A percentile compares a stretch with the other conserved stretches of the same genome.
Conservation (phyloP, 2,888 invertebrate species). For the Loripinus fragilis region DNA sequence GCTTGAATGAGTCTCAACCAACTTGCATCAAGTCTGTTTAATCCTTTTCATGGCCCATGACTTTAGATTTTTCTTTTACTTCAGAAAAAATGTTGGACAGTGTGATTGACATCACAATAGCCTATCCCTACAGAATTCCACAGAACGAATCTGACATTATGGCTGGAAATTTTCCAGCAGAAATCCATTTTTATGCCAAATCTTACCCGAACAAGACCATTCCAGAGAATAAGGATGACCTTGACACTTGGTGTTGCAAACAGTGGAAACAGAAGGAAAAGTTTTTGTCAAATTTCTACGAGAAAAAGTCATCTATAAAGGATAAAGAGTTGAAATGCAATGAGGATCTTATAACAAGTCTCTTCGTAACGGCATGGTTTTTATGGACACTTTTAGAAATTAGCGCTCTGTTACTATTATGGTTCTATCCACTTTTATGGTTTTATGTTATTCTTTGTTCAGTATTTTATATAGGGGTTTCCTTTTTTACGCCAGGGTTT, state of each 20-base stretch:
- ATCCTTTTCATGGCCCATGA: no score
- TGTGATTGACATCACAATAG: slow-evolving; percentile 94
- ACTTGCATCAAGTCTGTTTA: no score
- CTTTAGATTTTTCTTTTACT: slow-evolving; percentile 32
- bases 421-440: slow-evolving; percentile 46
- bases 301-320: slow-evolving; percentile 40
- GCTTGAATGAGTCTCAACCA: no score
- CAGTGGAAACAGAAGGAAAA: slow-evolving; percentile 47
- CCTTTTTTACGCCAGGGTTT: slow-evolving; percentile 50
- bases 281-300: slow-evolving; percentile 48
- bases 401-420: slow-evolving; percentile 41
- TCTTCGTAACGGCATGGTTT: slow-evolving; percentile 48
- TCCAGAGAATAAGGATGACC: slow-evolving; percentile 47
- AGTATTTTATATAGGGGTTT: slow-evolving; percentile 40
- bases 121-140: slow-evolving; percentile 90
- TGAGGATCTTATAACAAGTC: slow-evolving; percentile 44
- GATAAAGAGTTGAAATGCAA: slow-evolving; percentile 23
- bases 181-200: slow-evolving; percentile 90
- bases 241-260: slow-evolving; percentile 48
- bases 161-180: slow-evolving; percentile 89
- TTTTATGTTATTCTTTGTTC: slow-evolving; percentile 52
- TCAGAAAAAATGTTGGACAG: slow-evolving; percentile 88
- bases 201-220: slow-evolving; percentile 36
- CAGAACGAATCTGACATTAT: slow-evolving; percentile 90
- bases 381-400: slow-evolving; percentile 45